phyloP scores from a whole-genome alignment of 2,888 invertebrate species.

The Drosophila prostipennis region DNA sequence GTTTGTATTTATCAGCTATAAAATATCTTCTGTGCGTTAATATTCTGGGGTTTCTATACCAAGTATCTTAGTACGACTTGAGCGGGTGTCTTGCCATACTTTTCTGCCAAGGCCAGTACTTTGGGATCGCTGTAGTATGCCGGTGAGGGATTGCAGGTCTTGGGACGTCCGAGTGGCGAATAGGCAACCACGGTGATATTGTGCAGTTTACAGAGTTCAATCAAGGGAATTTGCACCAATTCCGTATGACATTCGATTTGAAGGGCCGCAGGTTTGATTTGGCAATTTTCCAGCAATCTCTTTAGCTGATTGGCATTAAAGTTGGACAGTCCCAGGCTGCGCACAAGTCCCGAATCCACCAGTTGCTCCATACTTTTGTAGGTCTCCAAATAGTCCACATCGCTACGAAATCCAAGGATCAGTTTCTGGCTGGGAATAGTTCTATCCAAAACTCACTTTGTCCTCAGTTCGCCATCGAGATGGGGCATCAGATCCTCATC shows the following conservation, averaged over 20 bases:
- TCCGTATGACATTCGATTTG: constrained; percentile 87
- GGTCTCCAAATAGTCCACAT: constrained; percentile 90
- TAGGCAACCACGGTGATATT: constrained; percentile 89
- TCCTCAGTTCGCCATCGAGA: constrained; percentile 53
- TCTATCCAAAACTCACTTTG: constrained; percentile 59
- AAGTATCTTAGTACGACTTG: constrained; percentile 88
- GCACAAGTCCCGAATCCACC: constrained; percentile 88
- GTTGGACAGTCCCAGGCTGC: constrained; percentile 93
- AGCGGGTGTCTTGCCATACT: constrained; percentile 87
- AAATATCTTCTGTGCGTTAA: background rate
- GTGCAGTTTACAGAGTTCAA: constrained; percentile 87
- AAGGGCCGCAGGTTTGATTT: constrained; percentile 87
- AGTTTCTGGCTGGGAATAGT: background rate
- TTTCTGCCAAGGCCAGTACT: constrained; percentile 85
- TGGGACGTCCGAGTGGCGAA: constrained; percentile 89
- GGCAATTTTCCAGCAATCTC: constrained; percentile 87
- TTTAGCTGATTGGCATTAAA: constrained; percentile 92
- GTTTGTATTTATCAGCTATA: constrained; percentile 2
- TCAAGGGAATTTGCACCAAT: constrained; percentile 89
- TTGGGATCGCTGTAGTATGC: constrained; percentile 84
- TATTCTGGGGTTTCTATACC: constrained; percentile 83
- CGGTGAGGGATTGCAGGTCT: constrained; percentile 83
- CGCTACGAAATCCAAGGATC: constrained; percentile 79
- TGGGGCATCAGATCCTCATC: constrained; percentile 71
- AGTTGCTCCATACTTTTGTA: constrained; percentile 92